These are phyloP conservation scores for Macrosiphum euphorbiae DNA, from an alignment of 2,888 invertebrate species.

Conservation along the genomic window DNA sequence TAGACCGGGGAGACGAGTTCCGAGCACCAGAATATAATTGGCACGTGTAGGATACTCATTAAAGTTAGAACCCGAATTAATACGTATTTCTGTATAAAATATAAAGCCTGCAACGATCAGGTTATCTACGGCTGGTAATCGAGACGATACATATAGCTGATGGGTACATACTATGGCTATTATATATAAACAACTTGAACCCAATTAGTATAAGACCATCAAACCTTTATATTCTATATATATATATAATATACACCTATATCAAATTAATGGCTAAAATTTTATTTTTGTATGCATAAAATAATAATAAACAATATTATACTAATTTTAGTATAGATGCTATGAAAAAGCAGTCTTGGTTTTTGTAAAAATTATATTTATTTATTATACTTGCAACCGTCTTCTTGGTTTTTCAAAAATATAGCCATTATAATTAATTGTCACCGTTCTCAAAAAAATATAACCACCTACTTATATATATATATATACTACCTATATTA, in stretches of 20 bases:
- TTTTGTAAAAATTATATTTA: neutral
- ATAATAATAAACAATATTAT: neutral
- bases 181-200: neutral
- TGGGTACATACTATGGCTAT: neutral
- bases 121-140: neutral
- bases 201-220: neutral
- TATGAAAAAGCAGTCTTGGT: neutral
- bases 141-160: neutral
- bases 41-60: neutral
- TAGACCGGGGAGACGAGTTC: neutral
- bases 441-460: neutral
- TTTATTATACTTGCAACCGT: neutral
- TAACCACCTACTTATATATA: too few relatives aligned
- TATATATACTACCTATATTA: too few relatives aligned
- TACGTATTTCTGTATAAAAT: neutral
- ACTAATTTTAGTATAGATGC: neutral
- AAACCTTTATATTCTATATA: neutral
- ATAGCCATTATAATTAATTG: neutral
- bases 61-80: neutral
- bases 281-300: neutral
- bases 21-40: neutral
- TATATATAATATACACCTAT: too few relatives aligned
- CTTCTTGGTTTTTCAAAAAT: neutral
- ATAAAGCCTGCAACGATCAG: neutral
- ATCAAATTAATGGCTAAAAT: neutral